Evolutionary conservation across 2,888 invertebrate genomes (phyloP).

Genomic region (Pammene fasciana): DNA sequence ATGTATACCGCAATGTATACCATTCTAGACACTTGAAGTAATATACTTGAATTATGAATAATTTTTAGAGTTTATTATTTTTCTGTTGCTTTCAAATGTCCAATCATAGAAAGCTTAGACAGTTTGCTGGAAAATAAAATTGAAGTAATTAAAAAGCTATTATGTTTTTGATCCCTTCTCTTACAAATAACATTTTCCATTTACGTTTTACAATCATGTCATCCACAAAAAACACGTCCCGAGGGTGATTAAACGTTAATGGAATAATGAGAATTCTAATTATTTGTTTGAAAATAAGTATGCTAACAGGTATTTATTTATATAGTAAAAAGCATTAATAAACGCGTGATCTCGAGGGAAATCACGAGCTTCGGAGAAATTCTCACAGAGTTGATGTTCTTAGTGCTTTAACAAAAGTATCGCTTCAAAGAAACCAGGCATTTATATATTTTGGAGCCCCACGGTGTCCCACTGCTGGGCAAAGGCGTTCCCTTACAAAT

Average conservation of each 20-base stretch:
- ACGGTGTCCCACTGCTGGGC: too few relatives aligned
- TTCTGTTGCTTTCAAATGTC: neutral
- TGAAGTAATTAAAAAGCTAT: neutral
- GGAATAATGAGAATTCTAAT: neutral
- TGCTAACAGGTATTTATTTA: neutral
- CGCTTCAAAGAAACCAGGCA: neutral
- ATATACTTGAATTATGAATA: too few relatives aligned
- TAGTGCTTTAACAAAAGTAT: neutral
- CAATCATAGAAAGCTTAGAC: neutral
- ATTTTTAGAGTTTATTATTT: too few relatives aligned
- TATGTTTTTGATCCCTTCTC: neutral
- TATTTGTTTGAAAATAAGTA: neutral
- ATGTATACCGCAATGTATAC: too few relatives aligned
- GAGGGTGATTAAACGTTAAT: neutral
- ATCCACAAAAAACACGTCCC: neutral
- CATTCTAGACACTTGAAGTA: too few relatives aligned
- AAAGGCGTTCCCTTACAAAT: too few relatives aligned
- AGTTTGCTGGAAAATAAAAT: neutral
- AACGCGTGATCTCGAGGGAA: slow-evolving; percentile 15
- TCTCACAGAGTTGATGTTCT: neutral
- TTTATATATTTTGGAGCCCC: neutral
- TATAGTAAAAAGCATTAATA: slow-evolving; percentile 14
- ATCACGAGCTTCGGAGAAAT: slow-evolving; percentile 13
- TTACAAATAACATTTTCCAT: neutral
- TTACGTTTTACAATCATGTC: neutral